Evolutionary conservation across 2,797 vertebrate species (phyloP).

Genomic region (Gymnopithys bicolor): DNA sequence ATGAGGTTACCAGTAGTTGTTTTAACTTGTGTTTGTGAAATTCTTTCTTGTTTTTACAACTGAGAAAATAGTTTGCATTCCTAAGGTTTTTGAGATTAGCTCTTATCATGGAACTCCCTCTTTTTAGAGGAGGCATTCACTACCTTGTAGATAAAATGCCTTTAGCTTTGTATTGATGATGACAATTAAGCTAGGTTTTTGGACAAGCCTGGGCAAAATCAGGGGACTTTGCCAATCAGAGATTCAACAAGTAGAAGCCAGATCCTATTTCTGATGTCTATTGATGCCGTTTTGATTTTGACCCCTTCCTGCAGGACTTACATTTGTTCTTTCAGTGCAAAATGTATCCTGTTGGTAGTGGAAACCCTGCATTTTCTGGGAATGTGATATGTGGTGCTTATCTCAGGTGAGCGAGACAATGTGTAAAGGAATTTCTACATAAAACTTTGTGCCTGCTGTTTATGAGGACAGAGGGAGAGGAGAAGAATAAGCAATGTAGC

Average conservation of each 20-base stretch:
- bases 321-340: background rate
- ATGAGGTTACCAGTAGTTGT: slow-evolving; percentile 32
- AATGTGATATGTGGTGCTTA: background rate
- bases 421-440: background rate
- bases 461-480: background rate
- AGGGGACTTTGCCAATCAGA: background rate
- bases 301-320: background rate
- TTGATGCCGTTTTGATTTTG: background rate
- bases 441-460: background rate
- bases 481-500: background rate
- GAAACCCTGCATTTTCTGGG: background rate
- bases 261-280: background rate
- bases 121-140: slow-evolving; percentile 54
- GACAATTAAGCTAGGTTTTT: slow-evolving; percentile 39
- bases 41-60: slow-evolving; percentile 66
- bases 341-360: background rate
- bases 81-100: slow-evolving; percentile 73
- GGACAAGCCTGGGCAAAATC: slow-evolving; percentile 32
- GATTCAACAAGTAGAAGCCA: background rate
- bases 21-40: slow-evolving; percentile 63
- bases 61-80: slow-evolving; percentile 72
- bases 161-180: slow-evolving; percentile 56
- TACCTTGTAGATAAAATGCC: slow-evolving; percentile 56
- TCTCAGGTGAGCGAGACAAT: background rate
- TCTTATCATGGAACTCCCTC: slow-evolving; percentile 65